Conservation (phyloP, 2,797 vertebrate species). For the Aerospiza tachiro region DNA sequence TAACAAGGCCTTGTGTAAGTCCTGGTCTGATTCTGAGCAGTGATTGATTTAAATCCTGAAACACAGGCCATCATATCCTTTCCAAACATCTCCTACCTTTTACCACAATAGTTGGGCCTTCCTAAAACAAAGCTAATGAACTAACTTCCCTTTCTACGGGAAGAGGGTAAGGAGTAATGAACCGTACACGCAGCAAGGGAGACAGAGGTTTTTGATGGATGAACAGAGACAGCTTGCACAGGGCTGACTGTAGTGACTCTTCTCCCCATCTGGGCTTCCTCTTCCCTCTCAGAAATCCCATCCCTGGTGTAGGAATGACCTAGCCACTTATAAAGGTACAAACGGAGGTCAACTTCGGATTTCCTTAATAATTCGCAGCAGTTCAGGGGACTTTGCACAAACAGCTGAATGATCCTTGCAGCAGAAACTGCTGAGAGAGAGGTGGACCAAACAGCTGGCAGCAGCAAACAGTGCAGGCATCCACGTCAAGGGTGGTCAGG, state of each 20-base stretch:
- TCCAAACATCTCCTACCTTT: neutral
- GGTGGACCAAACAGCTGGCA: neutral
- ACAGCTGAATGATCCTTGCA: neutral
- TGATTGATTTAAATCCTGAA: neutral
- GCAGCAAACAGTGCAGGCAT: neutral
- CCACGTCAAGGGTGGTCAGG: neutral
- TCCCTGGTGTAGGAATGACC: neutral
- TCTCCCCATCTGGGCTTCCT: neutral
- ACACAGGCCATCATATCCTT: neutral
- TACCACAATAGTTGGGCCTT: neutral
- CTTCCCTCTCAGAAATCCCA: neutral
- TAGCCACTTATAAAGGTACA: neutral
- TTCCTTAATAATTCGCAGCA: neutral
- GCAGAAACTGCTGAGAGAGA: neutral
- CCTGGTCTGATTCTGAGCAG: neutral
- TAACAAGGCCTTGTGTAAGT: fast-evolving
- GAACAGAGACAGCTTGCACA: neutral
- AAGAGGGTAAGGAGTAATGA: neutral
- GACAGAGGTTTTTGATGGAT: neutral
- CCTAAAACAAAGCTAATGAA: neutral
- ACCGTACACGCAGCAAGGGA: neutral
- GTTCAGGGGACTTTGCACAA: neutral
- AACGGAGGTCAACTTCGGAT: neutral
- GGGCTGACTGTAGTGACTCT: neutral
- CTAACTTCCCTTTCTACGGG: neutral